Evolutionary conservation across 2,113 vertebrate genomes (phyloP), one percentile per base, ranked within the genome.

Genomic region (Pelusios castaneus): DNA sequence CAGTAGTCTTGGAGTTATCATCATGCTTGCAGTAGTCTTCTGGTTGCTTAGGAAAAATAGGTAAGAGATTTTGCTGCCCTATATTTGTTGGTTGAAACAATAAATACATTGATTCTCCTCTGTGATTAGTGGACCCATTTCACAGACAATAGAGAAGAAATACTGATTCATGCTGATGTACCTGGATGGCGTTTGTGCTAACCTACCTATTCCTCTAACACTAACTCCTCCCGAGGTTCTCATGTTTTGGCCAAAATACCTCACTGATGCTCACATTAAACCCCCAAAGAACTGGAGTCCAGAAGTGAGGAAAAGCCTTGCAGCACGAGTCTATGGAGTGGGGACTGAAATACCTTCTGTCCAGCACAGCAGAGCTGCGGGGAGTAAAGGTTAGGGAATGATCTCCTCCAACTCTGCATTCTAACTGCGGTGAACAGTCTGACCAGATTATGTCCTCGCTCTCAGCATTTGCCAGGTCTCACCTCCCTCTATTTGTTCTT

Each of bases 21-120:
- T 98, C 47, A 88, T 98, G 90, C 92, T 98, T n/a, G 96, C 94
- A 16, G 88, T 97, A 84, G 92, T 96, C 3, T 94, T 97, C 75
- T 99, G 98, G 93, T 92, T 99, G 55, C 96, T 99, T 86, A 97
- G 96, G 92, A 98, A 95, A 93, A 98, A 97, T 96, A 98, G 99
- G 99, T 99, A 96, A 98, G 98, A 38, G 22, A 43, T 25, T 52
- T 45, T 22, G 10, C 67, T 86, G 24, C n/a, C 51, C 43, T 21
- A 78, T 17, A 47, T 38, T 55, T 29, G 24, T 82, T 85, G 90
- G 22, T 21, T 90, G 91, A 88, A 56, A 34, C 60, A 47, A 43
- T 17, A 94, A 54, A 52, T 67, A 67, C 1, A 4, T 52, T 84
- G 77, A 49, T 89, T 84, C 45, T 85, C 45, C 49, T 73, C 4